phyloP scores from a whole-genome alignment of 2,113 vertebrate species.

The Coracopsis vasa region DNA sequence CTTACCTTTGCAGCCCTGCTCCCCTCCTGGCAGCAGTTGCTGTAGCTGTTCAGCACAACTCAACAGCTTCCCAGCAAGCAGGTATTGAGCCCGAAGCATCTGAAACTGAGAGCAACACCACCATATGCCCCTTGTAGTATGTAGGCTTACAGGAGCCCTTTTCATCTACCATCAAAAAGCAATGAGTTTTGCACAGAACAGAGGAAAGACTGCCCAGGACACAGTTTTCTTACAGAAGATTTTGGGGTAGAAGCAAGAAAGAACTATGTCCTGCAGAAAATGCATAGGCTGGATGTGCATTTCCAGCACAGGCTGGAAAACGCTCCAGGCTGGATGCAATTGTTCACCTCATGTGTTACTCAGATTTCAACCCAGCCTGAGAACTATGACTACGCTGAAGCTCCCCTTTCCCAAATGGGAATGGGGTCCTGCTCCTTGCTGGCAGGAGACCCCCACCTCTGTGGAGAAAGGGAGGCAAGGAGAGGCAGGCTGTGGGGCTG shows the following conservation, averaged over 20 bases:
- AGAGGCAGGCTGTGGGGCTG: neutral
- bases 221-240: neutral
- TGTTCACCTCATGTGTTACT: neutral
- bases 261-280: neutral
- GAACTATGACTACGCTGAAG: neutral
- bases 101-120: neutral
- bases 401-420: neutral
- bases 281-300: neutral
- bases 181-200: neutral
- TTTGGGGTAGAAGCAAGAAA: neutral
- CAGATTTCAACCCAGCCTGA: neutral
- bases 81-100: neutral
- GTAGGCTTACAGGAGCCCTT: neutral
- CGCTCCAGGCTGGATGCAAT: neutral
- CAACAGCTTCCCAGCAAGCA: neutral
- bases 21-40: neutral
- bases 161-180: neutral
- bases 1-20: neutral
- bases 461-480: neutral
- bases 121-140: no score
- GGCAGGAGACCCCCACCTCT: neutral
- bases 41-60: no score
- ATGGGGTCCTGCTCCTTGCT: rapidly evolving
- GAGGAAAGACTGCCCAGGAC: neutral
- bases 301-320: neutral